These are phyloP conservation scores for Phyllotis vaccarum DNA, from an alignment of 2,797 vertebrate genomes.

Conservation along the genomic window DNA sequence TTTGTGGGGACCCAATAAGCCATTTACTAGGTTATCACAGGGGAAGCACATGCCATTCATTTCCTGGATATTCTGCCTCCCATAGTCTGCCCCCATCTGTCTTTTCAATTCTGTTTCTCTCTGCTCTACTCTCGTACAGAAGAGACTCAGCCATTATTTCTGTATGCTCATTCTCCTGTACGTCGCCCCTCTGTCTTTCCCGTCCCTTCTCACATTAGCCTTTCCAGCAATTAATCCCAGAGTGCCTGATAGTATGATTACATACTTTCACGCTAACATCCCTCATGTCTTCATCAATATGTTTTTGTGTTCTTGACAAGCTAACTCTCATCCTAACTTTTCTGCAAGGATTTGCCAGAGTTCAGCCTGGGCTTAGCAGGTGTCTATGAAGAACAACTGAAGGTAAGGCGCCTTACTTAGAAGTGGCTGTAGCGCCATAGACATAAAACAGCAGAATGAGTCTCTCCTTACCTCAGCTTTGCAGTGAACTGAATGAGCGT, in stretches of 20 bases:
- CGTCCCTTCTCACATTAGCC: neutral
- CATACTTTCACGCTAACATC: neutral
- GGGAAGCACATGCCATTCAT: neutral
- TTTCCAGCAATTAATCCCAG: neutral
- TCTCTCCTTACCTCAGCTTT: slow-evolving; percentile 94
- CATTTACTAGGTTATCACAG: neutral
- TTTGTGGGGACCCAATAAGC: neutral
- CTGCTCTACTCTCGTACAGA: neutral
- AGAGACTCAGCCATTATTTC: neutral
- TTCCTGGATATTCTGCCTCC: neutral
- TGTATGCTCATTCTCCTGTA: neutral
- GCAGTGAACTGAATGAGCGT: slow-evolving; percentile 98
- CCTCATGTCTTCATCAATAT: slow-evolving; percentile 12
- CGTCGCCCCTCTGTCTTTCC: neutral
- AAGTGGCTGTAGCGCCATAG: neutral
- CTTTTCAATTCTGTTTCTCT: neutral
- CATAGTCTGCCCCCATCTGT: neutral
- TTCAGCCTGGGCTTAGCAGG: neutral
- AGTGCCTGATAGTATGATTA: neutral
- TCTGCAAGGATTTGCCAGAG: neutral
- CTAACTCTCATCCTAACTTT: neutral
- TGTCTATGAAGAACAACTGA: neutral
- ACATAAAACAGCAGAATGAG: neutral
- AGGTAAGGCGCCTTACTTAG: neutral
- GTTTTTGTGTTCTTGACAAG: neutral